Evolutionary conservation across 2,888 invertebrate species (phyloP).

Genomic region (Drosophila nigritarsus): DNA sequence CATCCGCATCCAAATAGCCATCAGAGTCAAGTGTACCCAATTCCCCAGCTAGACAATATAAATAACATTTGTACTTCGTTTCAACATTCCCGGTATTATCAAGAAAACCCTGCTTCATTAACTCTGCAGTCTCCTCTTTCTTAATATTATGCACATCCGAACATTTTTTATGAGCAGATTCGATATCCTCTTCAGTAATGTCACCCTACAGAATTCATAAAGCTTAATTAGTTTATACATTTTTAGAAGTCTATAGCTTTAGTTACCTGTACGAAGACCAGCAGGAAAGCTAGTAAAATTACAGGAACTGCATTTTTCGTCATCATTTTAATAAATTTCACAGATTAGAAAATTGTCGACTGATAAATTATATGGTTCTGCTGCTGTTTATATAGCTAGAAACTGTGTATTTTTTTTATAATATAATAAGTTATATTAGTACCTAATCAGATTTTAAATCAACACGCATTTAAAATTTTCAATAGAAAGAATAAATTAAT

Average conservation of each 20-base stretch:
- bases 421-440: not conserved
- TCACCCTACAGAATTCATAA: not conserved
- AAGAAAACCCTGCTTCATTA: not conserved
- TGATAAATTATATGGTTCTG: not conserved
- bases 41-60: not conserved
- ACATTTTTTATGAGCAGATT: not conserved
- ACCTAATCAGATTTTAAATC: not conserved
- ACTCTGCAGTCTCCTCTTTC: not conserved
- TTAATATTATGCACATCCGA: not conserved
- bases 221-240: not conserved
- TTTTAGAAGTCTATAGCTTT: not conserved
- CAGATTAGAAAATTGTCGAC: not conserved
- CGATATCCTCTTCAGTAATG: not conserved
- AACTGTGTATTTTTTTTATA: not conserved
- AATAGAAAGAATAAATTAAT: not conserved
- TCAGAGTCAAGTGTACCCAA: not conserved
- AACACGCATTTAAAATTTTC: not conserved
- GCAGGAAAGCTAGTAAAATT: not conserved
- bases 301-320: not conserved
- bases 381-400: conserved; percentile 3
- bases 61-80: conserved; percentile 1
- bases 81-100: not conserved
- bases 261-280: not conserved
- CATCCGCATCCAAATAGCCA: not conserved
- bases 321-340: not conserved